phyloP scores from a whole-genome alignment of 1,140 invertebrate genomes.

The Drosophila asahinai region DNA sequence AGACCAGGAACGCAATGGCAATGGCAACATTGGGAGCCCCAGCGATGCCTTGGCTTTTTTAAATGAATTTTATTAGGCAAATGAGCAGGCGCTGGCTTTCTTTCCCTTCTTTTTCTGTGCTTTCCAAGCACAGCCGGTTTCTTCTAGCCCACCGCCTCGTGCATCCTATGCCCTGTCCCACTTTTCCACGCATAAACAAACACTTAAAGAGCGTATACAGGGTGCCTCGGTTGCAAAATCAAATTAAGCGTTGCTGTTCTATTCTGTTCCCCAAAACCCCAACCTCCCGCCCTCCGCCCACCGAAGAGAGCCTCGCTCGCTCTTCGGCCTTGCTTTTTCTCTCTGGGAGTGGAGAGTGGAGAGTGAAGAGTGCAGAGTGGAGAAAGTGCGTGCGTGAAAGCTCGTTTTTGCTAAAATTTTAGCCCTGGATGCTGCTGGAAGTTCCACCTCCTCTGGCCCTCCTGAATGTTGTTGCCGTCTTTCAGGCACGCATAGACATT shows the following conservation, averaged over 20 bases:
- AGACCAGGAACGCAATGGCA: slow-evolving; percentile 33
- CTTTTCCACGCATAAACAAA: slow-evolving; percentile 77
- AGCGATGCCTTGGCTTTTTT: slow-evolving; percentile 56
- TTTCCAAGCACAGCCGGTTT: slow-evolving; percentile 12
- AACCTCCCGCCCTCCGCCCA: background rate
- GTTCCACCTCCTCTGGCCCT: slow-evolving; percentile 20
- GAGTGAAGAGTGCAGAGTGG: slow-evolving; percentile 21
- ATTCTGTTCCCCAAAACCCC: slow-evolving; percentile 1
- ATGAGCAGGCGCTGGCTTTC: slow-evolving; percentile 33
- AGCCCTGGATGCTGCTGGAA: slow-evolving; percentile 80
- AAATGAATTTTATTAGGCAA: slow-evolving; percentile 81
- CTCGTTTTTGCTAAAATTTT: slow-evolving; percentile 67
- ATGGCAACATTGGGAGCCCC: slow-evolving; percentile 6
- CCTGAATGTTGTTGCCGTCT: slow-evolving; percentile 61
- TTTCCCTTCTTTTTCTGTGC: slow-evolving; percentile 6
- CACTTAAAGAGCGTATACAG: slow-evolving; percentile 76
- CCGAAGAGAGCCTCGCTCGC: slow-evolving; percentile 43
- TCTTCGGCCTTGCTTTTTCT: slow-evolving; percentile 5
- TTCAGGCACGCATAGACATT: slow-evolving; percentile 77
- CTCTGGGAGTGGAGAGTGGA: slow-evolving; percentile 13
- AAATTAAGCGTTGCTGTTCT: slow-evolving; percentile 67
- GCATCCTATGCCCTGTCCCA: slow-evolving; percentile 15
- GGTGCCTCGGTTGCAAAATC: slow-evolving; percentile 54
- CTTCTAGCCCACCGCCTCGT: slow-evolving; percentile 2
- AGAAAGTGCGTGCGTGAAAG: slow-evolving; percentile 56